Evolutionary conservation across 35 echinoderm and acorn worm genomes (phyloP).

Genomic region (Heliocidaris tuberculata): DNA sequence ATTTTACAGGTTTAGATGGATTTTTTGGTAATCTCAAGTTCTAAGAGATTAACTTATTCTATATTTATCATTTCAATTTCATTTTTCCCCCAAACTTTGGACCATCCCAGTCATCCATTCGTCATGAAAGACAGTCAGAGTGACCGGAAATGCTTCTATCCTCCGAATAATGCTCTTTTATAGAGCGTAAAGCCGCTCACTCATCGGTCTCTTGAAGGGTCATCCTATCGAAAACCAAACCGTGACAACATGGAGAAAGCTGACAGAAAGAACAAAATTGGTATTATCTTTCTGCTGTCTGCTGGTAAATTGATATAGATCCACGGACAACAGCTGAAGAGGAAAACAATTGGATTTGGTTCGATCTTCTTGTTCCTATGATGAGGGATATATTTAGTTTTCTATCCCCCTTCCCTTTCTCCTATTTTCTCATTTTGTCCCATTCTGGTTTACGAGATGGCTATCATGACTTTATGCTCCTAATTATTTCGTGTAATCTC

Average conservation of each 20-base stretch:
- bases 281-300: neutral
- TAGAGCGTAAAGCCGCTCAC: neutral
- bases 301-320: neutral
- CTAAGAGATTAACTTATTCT: neutral
- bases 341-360: neutral
- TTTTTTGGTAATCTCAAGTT: neutral
- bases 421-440: neutral
- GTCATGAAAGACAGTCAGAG: neutral
- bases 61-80: neutral
- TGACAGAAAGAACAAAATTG: neutral
- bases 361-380: neutral
- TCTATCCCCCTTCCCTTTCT: neutral
- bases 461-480: neutral
- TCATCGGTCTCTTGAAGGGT: neutral
- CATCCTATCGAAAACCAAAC: neutral
- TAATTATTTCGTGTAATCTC: neutral
- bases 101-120: neutral
- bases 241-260: neutral
- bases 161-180: neutral
- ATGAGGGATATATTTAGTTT: neutral
- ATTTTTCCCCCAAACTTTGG: neutral
- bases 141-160: constrained; percentile 9
- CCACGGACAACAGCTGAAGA: neutral
- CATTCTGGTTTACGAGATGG: too few species aligned
- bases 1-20: too few species aligned